These are phyloP conservation scores for Calameuta filiformis DNA, from an alignment of 2,888 invertebrate genomes.

Conservation along the genomic window DNA sequence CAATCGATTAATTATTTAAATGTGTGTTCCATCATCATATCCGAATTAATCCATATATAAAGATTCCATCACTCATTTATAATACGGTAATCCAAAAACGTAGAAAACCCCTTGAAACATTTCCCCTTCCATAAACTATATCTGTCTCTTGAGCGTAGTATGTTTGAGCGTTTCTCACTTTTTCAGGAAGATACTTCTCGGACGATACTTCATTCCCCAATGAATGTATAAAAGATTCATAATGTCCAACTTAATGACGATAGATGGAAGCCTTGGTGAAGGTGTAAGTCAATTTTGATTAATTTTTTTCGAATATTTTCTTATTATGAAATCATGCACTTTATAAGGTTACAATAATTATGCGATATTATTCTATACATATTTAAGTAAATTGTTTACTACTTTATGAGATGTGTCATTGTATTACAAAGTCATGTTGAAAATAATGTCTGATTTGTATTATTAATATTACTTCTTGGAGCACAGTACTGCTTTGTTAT, in stretches of 20 bases:
- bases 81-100: neutral
- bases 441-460: slow-evolving; percentile 8
- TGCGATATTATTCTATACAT: neutral
- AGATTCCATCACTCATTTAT: neutral
- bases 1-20: neutral
- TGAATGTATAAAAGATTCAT: neutral
- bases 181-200: neutral
- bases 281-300: slow-evolving; percentile 71
- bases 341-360: neutral
- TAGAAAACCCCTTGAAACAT: neutral
- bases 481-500: slow-evolving; percentile 14
- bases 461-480: slow-evolving; percentile 20
- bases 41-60: neutral
- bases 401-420: neutral
- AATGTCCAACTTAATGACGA: slow-evolving; percentile 67
- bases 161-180: neutral
- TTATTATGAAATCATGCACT: slow-evolving; percentile 6
- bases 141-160: neutral
- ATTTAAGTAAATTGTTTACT: neutral
- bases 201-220: neutral
- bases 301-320: slow-evolving; percentile 12
- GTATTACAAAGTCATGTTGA: neutral
- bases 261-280: slow-evolving; percentile 84
- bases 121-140: neutral
- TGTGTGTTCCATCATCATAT: neutral